phyloP scores from a whole-genome alignment of 2,888 invertebrate species.

The Eremobia ochroleuca region DNA sequence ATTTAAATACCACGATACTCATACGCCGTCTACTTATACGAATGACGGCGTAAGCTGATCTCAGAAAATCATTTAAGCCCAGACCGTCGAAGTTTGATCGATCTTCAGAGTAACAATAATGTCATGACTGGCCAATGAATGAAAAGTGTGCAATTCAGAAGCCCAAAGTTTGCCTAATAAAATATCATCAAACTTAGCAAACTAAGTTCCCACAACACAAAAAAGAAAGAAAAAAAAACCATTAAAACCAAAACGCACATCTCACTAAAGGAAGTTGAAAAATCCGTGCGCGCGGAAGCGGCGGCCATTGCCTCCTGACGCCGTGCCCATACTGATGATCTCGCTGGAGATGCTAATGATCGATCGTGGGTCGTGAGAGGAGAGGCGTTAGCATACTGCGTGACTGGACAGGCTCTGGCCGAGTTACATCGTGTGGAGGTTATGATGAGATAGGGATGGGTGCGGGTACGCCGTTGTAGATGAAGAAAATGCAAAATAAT shows the following conservation, averaged over 20 bases:
- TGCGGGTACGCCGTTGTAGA: background rate
- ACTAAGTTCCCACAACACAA: constrained; percentile 6
- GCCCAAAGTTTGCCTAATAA: background rate
- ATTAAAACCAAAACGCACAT: constrained; percentile 58
- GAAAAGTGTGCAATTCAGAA: background rate
- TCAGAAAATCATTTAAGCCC: background rate
- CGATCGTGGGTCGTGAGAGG: constrained; percentile 74
- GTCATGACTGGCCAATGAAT: too few relatives aligned
- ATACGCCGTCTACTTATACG: background rate
- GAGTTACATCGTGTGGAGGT: constrained; percentile 25
- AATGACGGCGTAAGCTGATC: background rate
- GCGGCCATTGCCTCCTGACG: constrained; percentile 82
- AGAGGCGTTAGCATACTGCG: constrained; percentile 69
- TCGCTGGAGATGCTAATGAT: constrained; percentile 77
- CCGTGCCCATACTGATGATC: constrained; percentile 82
- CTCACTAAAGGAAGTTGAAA: constrained; percentile 81
- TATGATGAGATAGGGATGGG: constrained; percentile 8
- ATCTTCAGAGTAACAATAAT: background rate
- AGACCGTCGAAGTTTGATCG: background rate
- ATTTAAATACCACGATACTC: background rate
- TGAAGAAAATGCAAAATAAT: background rate
- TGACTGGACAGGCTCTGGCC: constrained; percentile 67
- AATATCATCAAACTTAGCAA: background rate
- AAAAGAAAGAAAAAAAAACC: constrained; percentile 25
- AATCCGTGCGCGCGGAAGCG: constrained; percentile 82